Evolutionary conservation across 53 echinoderm and acorn worm genomes (phyloP).

Genomic region (Pentamera pediparva): DNA sequence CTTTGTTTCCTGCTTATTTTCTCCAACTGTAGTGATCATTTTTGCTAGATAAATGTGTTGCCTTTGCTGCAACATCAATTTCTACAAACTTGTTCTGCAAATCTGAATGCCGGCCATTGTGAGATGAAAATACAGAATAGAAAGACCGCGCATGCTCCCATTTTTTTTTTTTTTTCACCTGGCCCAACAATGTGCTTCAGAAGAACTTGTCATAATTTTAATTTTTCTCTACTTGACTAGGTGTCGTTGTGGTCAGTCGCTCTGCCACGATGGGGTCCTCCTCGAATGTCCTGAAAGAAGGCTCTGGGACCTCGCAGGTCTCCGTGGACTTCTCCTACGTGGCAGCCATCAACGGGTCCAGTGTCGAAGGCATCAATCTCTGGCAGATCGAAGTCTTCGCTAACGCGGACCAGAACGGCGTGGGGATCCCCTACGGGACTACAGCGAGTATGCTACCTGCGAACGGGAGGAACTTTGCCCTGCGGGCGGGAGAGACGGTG

Average conservation of each 20-base stretch:
- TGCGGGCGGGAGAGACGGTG: background rate
- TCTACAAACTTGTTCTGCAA: too few relatives aligned
- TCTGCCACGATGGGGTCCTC: background rate
- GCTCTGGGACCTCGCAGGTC: background rate
- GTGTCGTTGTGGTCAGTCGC: background rate
- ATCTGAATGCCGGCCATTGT: too few relatives aligned
- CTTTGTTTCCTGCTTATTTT: too few relatives aligned
- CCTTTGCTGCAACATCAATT: too few relatives aligned
- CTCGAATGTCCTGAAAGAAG: background rate
- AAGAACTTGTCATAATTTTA: too few relatives aligned
- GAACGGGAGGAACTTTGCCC: conserved; percentile 6
- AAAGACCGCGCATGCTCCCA: too few relatives aligned
- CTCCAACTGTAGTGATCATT: too few relatives aligned
- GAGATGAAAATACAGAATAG: too few relatives aligned
- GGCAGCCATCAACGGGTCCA: background rate
- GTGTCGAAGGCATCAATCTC: conserved; percentile 11
- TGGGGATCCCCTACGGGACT: background rate
- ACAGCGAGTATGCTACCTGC: background rate
- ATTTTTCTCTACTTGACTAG: too few relatives aligned
- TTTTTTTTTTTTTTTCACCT: too few relatives aligned
- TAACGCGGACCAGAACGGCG: background rate
- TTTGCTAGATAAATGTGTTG: too few relatives aligned
- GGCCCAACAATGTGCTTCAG: too few relatives aligned
- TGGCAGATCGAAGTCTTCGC: conserved; percentile 11
- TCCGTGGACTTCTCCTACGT: background rate